Percentiles rank a stretch among this genome's conserved stretches.
phyloP scores from a whole-genome alignment of 2,113 vertebrate genomes.

The Engystomops pustulosus region DNA sequence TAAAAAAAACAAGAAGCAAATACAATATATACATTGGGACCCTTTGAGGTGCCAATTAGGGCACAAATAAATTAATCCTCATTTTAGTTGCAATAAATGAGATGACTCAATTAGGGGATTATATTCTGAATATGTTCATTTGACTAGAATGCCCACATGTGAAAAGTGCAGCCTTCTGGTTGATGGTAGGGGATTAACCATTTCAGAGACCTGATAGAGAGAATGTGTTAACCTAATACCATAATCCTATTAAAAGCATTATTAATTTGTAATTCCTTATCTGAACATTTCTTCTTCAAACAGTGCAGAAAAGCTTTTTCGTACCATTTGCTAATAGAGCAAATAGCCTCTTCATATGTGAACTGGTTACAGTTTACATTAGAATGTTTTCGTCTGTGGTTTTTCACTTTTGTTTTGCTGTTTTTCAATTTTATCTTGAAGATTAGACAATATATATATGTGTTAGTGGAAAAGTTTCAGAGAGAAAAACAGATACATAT shows the following conservation, averaged over 20 bases:
- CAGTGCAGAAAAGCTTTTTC: conserved; percentile 34
- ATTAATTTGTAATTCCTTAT: conserved; percentile 52
- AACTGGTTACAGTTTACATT: conserved; percentile 34
- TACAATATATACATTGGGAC: conserved; percentile 17
- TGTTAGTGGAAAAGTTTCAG: conserved; percentile 67
- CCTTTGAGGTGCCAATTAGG: conserved; percentile 26
- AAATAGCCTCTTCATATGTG: neutral
- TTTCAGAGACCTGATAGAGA: conserved; percentile 39
- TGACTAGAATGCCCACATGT: conserved; percentile 42
- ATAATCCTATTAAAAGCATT: conserved; percentile 51
- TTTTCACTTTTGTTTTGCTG: conserved; percentile 62
- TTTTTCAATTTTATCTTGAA: conserved; percentile 66
- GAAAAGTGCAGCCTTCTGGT: conserved; percentile 47
- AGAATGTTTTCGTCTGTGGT: neutral
- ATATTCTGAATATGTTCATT: conserved; percentile 49
- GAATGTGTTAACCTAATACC: conserved; percentile 54
- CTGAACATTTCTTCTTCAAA: conserved; percentile 50
- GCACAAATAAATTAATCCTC: conserved; percentile 42
- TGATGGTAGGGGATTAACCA: conserved; percentile 36
- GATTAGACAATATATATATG: conserved; percentile 69
- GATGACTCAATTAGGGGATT: conserved; percentile 48
- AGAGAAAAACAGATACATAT: conserved; percentile 74
- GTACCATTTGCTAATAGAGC: conserved; percentile 1
- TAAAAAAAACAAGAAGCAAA: conserved; percentile 31
- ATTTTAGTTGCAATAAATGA: conserved; percentile 27